Base-by-base conservation (phyloP, 1,140 invertebrate species). In the Sinella curviseta region DNA sequence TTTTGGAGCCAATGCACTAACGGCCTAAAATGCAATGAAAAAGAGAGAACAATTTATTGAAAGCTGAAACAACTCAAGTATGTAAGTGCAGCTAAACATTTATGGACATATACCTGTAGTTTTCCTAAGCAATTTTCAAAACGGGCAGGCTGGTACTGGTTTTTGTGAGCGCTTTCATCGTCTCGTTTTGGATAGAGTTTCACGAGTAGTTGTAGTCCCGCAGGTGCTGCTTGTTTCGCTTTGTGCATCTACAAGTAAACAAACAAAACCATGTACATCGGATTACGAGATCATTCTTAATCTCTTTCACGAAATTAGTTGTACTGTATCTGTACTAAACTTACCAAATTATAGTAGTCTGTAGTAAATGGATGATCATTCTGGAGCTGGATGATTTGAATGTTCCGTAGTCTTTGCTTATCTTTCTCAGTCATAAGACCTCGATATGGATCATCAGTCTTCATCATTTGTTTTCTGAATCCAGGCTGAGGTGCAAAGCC, bases 81-180 rank as follows among this genome's bases (percentile, higher is more conserved):
- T n/a, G 14, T 24, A 60, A 60, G n/a, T 26, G 24, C 55, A 60
- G 24, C 12, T 60, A 14, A n/a, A n/a, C n/a, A n/a, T n/a, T n/a
- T n/a, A n/a, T n/a, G n/a, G n/a, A n/a, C 4, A 74, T 31, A 14
- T 79, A 81, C 89, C 85, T 92, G 93, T 36, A 96, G 87, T 87
- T 95, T 94, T 75, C 95, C 95, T 24, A 98, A 87, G 0, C 95
- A 97, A 85, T 96, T 96, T 88, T 97, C 95, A 88, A 97, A 97
- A 84, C 96, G 94, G 65, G 92, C 86, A 14, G 94, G 93, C 1
- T 92, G 91, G 82, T 94, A 94, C 0, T 90, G 87, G 36, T 89
- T 87, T 35, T 89, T 90, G 0, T 90, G 88, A 39, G 88, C 30
- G 48, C 76, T 77, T 39, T 81, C 77, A 31, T 76, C 73, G 34